Percentiles rank a stretch among this genome's conserved stretches.
Evolutionary conservation across 2,888 invertebrate genomes (phyloP).

Genomic region (Drosophila subsilvestris): DNA sequence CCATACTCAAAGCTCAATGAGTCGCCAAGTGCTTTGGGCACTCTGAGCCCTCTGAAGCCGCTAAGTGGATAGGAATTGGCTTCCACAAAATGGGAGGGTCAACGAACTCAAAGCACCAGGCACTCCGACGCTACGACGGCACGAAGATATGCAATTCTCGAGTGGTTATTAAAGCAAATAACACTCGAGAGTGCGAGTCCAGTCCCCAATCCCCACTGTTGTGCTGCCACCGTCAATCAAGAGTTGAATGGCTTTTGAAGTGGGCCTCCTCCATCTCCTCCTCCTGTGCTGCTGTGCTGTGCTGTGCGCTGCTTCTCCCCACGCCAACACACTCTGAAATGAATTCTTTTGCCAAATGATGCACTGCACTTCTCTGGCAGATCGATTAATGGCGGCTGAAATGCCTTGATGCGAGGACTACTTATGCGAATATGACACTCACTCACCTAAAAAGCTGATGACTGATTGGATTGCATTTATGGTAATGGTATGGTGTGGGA

Average conservation of each 20-base stretch:
- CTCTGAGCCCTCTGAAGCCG: constrained; percentile 7
- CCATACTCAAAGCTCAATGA: constrained; percentile 41
- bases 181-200: constrained; percentile 40
- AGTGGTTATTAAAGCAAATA: constrained; percentile 53
- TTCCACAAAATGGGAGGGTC: constrained; percentile 25
- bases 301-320: background rate
- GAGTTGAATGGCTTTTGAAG: constrained; percentile 47
- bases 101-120: constrained; percentile 31
- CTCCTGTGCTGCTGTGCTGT: background rate
- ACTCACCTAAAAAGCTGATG: background rate
- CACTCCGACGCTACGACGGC: background rate
- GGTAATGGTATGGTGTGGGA: background rate
- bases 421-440: constrained; percentile 9
- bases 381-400: constrained; percentile 11
- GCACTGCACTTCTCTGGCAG: constrained; percentile 15
- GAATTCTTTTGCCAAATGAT: constrained; percentile 5
- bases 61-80: constrained; percentile 42
- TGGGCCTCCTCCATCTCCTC: constrained; percentile 4
- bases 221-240: constrained; percentile 41
- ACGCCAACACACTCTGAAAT: constrained; percentile 33
- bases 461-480: background rate
- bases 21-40: constrained; percentile 37
- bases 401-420: constrained; percentile 30
- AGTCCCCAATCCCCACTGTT: constrained; percentile 14
- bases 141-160: constrained; percentile 37